Evolutionary conservation across 2,888 invertebrate species (phyloP).

Genomic region (Torymus tubicola): DNA sequence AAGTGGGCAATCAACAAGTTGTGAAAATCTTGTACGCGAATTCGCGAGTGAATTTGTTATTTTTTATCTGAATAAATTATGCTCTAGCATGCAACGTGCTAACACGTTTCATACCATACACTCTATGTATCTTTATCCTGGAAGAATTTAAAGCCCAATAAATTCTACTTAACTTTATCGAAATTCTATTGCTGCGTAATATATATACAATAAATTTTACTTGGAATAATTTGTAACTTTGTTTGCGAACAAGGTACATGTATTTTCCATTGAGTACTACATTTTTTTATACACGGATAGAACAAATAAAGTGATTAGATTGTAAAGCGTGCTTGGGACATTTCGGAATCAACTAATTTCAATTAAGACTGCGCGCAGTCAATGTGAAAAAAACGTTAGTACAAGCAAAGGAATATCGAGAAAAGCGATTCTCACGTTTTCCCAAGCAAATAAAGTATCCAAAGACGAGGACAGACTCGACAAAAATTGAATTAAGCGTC

Average conservation of each 20-base stretch:
- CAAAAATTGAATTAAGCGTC: constrained; percentile 14
- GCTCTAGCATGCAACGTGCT: not conserved
- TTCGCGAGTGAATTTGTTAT: constrained; percentile 9
- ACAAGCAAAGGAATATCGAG: not conserved
- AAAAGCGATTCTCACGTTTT: constrained; percentile 4
- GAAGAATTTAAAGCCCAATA: too few species aligned
- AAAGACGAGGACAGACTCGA: not conserved
- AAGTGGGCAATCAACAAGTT: constrained; percentile 26
- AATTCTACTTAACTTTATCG: too few species aligned
- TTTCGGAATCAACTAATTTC: not conserved
- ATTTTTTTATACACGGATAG: too few species aligned
- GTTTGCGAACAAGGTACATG: too few species aligned
- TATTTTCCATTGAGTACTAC: too few species aligned
- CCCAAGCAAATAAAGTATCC: not conserved
- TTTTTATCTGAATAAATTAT: constrained; percentile 13
- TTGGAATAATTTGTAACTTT: too few species aligned
- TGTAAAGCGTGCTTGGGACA: not conserved
- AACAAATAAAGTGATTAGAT: too few species aligned
- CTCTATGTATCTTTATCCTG: constrained; percentile 1
- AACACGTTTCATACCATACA: not conserved
- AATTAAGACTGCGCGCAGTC: not conserved
- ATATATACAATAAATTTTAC: too few species aligned
- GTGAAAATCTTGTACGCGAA: constrained; percentile 4
- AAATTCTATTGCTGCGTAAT: too few species aligned
- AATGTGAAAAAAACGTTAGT: not conserved